phyloP scores from a whole-genome alignment of 2,113 vertebrate genomes.

The Carassius carassius region DNA sequence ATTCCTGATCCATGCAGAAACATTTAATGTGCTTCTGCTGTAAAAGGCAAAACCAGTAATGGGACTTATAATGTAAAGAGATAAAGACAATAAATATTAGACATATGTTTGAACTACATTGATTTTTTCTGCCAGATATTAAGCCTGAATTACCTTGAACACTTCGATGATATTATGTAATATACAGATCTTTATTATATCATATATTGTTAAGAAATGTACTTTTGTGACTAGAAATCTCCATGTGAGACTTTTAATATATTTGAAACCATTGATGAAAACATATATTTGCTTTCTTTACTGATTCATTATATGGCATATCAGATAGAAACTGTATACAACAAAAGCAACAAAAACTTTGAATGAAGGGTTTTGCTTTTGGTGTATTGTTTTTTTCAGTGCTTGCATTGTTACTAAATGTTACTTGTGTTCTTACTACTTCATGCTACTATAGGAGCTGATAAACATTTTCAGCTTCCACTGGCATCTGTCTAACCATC shows the following conservation, averaged over 20 bases:
- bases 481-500: background rate
- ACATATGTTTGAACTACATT: background rate
- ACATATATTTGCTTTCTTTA: background rate
- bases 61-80: background rate
- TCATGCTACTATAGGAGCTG: background rate
- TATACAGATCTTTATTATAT: background rate
- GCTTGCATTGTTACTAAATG: background rate
- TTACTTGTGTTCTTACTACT: background rate
- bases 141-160: background rate
- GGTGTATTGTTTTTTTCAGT: background rate
- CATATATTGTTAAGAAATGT: background rate
- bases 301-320: background rate
- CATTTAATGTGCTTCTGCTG: background rate
- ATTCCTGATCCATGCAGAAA: background rate
- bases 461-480: background rate
- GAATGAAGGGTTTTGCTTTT: background rate
- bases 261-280: background rate
- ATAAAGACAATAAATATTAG: constrained; percentile 24
- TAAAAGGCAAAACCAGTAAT: background rate
- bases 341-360: background rate
- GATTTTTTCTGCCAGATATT: constrained; percentile 15
- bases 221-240: background rate
- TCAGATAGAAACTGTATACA: background rate
- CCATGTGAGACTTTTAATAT: background rate
- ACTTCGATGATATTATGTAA: background rate